Base-by-base conservation (phyloP, 2,888 invertebrate genomes). In the Tryphoninae sp. region DNA sequence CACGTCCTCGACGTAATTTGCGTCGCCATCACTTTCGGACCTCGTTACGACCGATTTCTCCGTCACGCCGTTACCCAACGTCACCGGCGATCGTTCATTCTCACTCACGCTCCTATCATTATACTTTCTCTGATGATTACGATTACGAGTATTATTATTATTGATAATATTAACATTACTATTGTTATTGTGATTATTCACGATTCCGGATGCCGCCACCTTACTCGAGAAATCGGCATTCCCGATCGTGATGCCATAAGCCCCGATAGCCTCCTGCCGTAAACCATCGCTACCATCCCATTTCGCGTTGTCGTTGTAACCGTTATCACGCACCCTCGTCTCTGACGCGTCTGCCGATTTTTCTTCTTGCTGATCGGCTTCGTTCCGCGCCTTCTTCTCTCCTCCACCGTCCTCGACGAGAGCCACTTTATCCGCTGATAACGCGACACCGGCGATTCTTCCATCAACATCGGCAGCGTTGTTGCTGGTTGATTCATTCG, bases 41-140 rank as follows among this genome's bases (percentile, higher is more conserved):
- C 82, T 81, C 83, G 85, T 23, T 26, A 76, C 67, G 55, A 40
- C 45, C 64, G 42, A 33, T 22, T n/a, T 49, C 82, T 68, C 78
- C 58, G 78, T 84, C 73, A 82, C 78, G 67, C 78, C 84, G 67
- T 83, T 53, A 59, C 76, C 68, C 67, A 53, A 11, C 80, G 58
- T 58, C 42, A 69, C 59, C 59, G 58, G 23, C 13, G n/a, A 42
- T 16, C 62, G 26, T 73, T 76, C 80, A 53, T 69, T 68, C 16
- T 42, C 40, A 51, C 69, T 77, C 8, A 8, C 58, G 19, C 62
- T 68, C 65, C 72, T 79, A 74, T 77, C 45, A 49, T 64, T 80
- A 61, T 77, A 69, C 82, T 82, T 79, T 82, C 79, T 58, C 72
- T 45, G 55, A 55, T 58, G 55, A 58, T 76, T 62, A 49, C 45